Conservation (phyloP, 2,797 vertebrate genomes). For the Darevskia nairensis region DNA sequence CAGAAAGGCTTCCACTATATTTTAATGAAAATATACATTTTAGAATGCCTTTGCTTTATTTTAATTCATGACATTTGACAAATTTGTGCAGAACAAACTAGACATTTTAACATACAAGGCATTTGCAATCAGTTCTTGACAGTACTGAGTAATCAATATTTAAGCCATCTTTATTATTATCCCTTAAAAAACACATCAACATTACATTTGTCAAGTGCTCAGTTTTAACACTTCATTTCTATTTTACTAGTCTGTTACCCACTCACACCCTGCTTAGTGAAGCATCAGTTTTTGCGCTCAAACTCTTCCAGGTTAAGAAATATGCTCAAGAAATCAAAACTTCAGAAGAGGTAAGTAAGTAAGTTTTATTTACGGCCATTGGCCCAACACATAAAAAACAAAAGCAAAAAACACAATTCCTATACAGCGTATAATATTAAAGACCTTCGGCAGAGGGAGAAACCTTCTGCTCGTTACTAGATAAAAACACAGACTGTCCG, state of each 20-base stretch:
- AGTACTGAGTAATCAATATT: not conserved
- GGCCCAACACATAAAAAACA: no score
- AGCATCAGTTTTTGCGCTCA: constrained; percentile 31
- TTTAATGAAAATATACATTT: not conserved
- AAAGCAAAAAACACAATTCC: no score
- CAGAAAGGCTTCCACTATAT: not conserved
- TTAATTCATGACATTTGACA: not conserved
- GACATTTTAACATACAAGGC: not conserved
- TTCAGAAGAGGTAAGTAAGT: constrained; percentile 80
- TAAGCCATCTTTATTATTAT: not conserved
- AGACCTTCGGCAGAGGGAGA: no score
- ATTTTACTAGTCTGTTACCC: not conserved
- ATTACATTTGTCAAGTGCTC: not conserved
- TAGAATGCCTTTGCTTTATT: constrained; percentile 19
- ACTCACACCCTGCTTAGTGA: not conserved
- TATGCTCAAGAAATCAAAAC: constrained; percentile 69
- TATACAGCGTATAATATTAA: no score
- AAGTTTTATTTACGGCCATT: no score
- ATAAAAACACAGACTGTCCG: no score
- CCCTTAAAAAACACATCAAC: not conserved
- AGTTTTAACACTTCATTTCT: not conserved
- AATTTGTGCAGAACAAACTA: not conserved
- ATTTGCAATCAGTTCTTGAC: not conserved
- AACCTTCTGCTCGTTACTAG: no score
- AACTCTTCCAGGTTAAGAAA: constrained; percentile 28